These are phyloP conservation scores for Philotrypesis tridentata DNA, from an alignment of 1,140 invertebrate species.

Conservation along the genomic window DNA sequence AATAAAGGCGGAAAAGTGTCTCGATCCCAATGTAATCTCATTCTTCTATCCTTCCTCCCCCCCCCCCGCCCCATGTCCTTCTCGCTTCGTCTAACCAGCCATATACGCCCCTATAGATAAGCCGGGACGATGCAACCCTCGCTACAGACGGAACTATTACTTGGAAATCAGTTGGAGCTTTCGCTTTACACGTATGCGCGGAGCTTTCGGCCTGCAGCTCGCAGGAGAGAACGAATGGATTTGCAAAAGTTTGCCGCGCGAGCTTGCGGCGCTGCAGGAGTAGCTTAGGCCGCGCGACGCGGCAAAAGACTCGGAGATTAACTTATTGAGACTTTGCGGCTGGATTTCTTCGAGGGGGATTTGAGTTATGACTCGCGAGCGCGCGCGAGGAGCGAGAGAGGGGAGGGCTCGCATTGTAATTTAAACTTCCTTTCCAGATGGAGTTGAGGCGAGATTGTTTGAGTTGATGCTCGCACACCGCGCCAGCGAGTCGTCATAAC, in stretches of 20 bases:
- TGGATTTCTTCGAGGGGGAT: constrained; percentile 24
- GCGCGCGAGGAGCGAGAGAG: not conserved
- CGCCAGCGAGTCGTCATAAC: not conserved
- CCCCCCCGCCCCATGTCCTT: not conserved
- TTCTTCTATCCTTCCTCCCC: constrained; percentile 30
- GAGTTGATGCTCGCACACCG: too few relatives aligned
- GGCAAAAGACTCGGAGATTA: constrained; percentile 37
- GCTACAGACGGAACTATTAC: constrained; percentile 23
- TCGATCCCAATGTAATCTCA: constrained; percentile 16
- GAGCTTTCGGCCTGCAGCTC: too few relatives aligned
- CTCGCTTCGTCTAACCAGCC: not conserved
- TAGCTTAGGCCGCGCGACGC: constrained; percentile 21
- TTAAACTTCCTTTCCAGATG: not conserved
- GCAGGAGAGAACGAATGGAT: constrained; percentile 15
- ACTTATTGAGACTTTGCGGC: constrained; percentile 41
- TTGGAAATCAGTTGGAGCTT: constrained; percentile 41
- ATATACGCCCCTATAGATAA: not conserved
- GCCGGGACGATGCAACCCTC: not conserved
- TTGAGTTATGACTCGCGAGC: constrained; percentile 41
- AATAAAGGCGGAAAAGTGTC: not conserved
- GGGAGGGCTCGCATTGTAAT: not conserved
- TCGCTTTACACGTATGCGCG: not conserved
- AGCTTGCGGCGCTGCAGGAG: not conserved
- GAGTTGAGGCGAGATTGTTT: not conserved
- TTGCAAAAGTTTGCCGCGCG: constrained; percentile 33